Evolutionary conservation across 2,888 invertebrate species (phyloP).

Genomic region (Congeria kusceri): DNA sequence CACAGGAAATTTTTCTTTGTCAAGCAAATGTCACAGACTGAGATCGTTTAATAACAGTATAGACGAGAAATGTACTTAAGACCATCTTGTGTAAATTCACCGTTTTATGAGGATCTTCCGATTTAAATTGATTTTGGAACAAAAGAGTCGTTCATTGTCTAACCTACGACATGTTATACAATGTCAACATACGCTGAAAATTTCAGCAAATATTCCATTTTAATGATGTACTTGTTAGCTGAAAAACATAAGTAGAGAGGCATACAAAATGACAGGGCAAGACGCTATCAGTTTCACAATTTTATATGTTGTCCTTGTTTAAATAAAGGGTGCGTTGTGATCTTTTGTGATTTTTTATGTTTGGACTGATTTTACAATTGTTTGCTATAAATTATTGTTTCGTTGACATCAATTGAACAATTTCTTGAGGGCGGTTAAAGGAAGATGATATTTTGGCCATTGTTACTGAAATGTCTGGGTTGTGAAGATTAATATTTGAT

Average conservation of each 20-base stretch:
- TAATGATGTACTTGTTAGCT: slow-evolving; percentile 22
- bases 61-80: background rate
- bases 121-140: slow-evolving; percentile 3
- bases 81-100: background rate
- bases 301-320: slow-evolving; percentile 53
- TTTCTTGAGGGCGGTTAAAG: too few relatives aligned
- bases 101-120: background rate
- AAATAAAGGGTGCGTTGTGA: slow-evolving; percentile 43
- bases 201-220: slow-evolving; percentile 19
- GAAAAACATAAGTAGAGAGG: slow-evolving; percentile 20
- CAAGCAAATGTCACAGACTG: background rate
- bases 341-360: slow-evolving; percentile 45
- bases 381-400: slow-evolving; percentile 57
- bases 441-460: background rate
- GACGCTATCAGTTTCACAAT: slow-evolving; percentile 53
- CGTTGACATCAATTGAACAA: slow-evolving; percentile 16
- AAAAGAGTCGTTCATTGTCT: slow-evolving; percentile 2
- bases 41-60: background rate
- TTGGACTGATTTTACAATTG: slow-evolving; percentile 56
- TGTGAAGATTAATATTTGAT: background rate
- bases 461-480: slow-evolving; percentile 17
- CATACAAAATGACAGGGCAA: slow-evolving; percentile 20
- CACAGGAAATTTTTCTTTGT: background rate
- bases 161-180: slow-evolving; percentile 35
- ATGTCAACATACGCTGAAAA: slow-evolving; percentile 40